Conservation (phyloP, 2,888 invertebrate species). For the Penaeus monodon region DNA sequence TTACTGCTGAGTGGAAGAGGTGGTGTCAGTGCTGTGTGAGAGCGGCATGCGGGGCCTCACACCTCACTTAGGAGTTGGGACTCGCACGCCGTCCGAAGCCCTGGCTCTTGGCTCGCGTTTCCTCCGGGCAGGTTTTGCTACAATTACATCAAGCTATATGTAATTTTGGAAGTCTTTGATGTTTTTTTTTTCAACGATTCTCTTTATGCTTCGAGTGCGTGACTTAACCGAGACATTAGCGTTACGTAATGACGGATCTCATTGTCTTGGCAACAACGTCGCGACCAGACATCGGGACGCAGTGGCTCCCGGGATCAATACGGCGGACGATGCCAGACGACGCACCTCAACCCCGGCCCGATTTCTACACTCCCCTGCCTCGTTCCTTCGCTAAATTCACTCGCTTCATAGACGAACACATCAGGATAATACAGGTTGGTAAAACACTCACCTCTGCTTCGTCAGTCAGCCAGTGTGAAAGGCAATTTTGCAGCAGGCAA, state of each 20-base stretch:
- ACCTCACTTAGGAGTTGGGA: slow-evolving; percentile 19
- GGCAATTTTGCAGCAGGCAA: slow-evolving; percentile 54
- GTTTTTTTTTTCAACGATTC: too few relatives aligned
- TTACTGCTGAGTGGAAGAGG: background rate
- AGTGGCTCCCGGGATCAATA: slow-evolving; percentile 45
- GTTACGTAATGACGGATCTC: too few relatives aligned
- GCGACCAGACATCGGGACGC: background rate
- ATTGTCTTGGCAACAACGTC: background rate
- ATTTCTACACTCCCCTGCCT: slow-evolving; percentile 39
- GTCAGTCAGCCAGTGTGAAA: background rate
- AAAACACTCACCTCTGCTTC: slow-evolving; percentile 20
- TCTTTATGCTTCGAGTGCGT: background rate
- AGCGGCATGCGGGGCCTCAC: slow-evolving; percentile 25
- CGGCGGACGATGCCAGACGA: slow-evolving; percentile 48
- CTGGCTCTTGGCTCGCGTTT: background rate
- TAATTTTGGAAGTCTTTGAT: too few relatives aligned
- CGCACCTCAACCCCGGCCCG: slow-evolving; percentile 46
- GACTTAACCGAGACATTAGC: too few relatives aligned
- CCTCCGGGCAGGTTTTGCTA: background rate
- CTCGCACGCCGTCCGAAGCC: slow-evolving; percentile 9
- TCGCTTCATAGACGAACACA: slow-evolving; percentile 54
- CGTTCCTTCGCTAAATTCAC: slow-evolving; percentile 44
- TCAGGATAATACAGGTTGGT: slow-evolving; percentile 61
- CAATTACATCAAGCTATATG: too few relatives aligned
- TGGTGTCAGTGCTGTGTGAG: background rate